A percentile compares a stretch with the other conserved stretches of the same genome.
These are phyloP conservation scores for Antennarius maculatus DNA, from an alignment of 2,797 vertebrate species.

Conservation along the genomic window DNA sequence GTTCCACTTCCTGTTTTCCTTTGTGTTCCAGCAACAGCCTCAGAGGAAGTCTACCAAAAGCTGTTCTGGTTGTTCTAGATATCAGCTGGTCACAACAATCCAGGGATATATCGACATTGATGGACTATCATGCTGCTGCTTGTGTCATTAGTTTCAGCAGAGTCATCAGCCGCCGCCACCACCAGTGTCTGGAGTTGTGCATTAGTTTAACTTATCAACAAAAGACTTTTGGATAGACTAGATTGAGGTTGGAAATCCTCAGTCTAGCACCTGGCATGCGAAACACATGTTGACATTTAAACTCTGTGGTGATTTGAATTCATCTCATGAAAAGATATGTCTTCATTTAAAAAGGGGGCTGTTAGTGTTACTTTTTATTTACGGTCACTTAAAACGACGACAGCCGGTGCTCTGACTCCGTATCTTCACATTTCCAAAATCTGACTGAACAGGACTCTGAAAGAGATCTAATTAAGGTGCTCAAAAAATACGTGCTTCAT, in stretches of 20 bases:
- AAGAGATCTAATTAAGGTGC: slow-evolving; percentile 41
- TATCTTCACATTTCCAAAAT: slow-evolving; percentile 17
- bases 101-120: no score
- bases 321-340: slow-evolving; percentile 41
- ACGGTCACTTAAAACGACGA: slow-evolving; percentile 22
- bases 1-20: background rate
- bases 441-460: slow-evolving; percentile 19
- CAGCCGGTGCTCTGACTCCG: slow-evolving; percentile 8
- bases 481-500: slow-evolving; percentile 16
- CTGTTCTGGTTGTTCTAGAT: no score
- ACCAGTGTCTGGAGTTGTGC: no score
- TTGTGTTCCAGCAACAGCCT: no score
- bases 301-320: slow-evolving; percentile 38
- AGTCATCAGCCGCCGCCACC: no score
- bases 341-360: slow-evolving; percentile 43
- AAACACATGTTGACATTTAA: slow-evolving; percentile 39
- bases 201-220: no score
- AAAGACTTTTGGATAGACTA: no score
- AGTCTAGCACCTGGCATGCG: slow-evolving; percentile 38
- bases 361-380: slow-evolving; percentile 39
- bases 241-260: no score
- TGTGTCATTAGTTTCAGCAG: no score
- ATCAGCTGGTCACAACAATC: no score
- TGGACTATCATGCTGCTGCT: no score
- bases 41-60: no score